Evolutionary conservation across 2,888 invertebrate species (phyloP), one percentile per base, ranked within the genome.

Genomic region (Scaeva pyrastri): DNA sequence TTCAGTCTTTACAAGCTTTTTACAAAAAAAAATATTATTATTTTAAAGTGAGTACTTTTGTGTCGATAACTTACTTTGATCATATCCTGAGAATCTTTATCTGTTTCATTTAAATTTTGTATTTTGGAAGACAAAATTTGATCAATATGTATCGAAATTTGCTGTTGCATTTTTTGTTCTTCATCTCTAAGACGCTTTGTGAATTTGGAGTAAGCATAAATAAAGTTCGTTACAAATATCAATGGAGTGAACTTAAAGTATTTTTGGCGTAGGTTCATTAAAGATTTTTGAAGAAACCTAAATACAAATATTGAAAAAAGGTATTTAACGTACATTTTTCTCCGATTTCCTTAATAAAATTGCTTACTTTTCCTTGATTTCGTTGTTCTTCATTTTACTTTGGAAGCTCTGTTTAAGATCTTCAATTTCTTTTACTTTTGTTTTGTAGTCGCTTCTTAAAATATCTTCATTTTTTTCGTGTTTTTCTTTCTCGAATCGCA

Each of bases 181-280:
- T 86, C 82, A 23, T 83, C 88, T 70, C 79, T 77, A 1, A 79
- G 16, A 6, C 88, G 88, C 12, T 84, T 89, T 7, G 82, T 84
- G 66, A 91, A 90, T 80, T 90, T 91, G 16, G 89, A 88, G 71
- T 91, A 90, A 14, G 91, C 89, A 80, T 90, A 90, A 48, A 91
- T 90, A 86, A 92, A 93, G 79, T 93, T 91, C 23, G 89, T 90
- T 1, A 93, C 89, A 88, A 91, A 90, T 89, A 93, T 90, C 55
- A 93, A 78, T 1, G 93, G 93, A 41, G 92, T 92, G 70, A 91
- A 93, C 89, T 92, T 91, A 88, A 91, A 90, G 88, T 91, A 93
- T 89, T 93, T 92, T 73, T 86, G 82, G 31, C 82, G 82, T 2
- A 86, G 19, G n/a, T 71, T 82, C 10, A 45, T 48, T 6, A 86